Percentiles rank a stretch among this genome's conserved stretches.
Evolutionary conservation across 2,797 vertebrate species (phyloP).

Genomic region (Rhynchonycteris naso): DNA sequence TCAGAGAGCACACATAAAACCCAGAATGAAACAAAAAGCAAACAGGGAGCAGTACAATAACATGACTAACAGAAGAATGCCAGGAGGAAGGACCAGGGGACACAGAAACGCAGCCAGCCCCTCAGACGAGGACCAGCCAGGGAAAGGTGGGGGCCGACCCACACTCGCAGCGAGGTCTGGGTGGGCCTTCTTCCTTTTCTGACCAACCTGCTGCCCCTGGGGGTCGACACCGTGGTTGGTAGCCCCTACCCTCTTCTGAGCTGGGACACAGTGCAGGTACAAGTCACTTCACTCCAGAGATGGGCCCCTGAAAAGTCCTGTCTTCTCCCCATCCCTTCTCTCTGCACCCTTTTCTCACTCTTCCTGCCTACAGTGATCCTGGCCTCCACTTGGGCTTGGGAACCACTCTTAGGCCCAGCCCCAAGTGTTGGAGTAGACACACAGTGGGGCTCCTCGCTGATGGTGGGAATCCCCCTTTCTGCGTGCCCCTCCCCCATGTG

Average conservation of each 20-base stretch:
- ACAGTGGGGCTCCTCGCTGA: neutral
- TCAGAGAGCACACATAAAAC: slow-evolving; percentile 45
- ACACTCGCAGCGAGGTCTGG: neutral
- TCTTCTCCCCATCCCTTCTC: neutral
- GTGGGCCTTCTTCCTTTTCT: neutral
- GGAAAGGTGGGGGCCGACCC: neutral
- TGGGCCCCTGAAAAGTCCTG: neutral
- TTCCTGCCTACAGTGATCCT: neutral
- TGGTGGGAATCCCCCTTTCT: neutral
- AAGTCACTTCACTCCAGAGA: neutral
- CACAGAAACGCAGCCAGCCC: neutral
- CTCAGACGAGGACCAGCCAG: neutral
- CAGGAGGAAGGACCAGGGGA: neutral
- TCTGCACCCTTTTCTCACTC: neutral
- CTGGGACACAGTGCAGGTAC: neutral
- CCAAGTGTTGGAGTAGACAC: neutral
- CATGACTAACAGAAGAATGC: neutral
- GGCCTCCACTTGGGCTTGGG: neutral
- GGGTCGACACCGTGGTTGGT: neutral
- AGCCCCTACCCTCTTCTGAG: neutral
- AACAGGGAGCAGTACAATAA: slow-evolving; percentile 47
- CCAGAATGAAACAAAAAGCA: slow-evolving; percentile 44
- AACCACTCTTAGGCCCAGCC: neutral
- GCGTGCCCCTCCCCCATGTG: neutral
- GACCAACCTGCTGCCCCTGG: neutral